Conservation (phyloP, 2,113 vertebrate species). For the Eurypyga helias region DNA sequence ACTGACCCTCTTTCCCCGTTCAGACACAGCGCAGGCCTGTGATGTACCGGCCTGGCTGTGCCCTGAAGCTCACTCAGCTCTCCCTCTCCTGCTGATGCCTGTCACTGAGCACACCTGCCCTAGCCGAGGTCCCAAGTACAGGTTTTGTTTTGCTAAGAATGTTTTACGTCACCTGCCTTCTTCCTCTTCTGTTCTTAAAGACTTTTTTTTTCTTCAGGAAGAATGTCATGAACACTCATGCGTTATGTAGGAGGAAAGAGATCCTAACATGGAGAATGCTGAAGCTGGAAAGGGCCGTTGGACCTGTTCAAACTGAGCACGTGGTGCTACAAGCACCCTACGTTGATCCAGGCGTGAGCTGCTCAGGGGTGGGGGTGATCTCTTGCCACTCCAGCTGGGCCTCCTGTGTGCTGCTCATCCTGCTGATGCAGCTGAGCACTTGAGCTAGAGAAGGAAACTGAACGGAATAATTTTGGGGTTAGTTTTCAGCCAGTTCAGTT, state of each 20-base stretch:
- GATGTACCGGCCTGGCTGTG: neutral
- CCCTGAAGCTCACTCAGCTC: neutral
- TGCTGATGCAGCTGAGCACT: neutral
- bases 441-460: neutral
- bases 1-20: neutral
- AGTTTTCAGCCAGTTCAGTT: neutral
- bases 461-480: neutral
- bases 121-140: neutral
- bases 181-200: neutral
- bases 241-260: neutral
- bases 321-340: neutral
- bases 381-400: fast-evolving
- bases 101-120: neutral
- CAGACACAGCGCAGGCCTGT: neutral
- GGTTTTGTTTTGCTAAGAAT: neutral
- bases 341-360: neutral
- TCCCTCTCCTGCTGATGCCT: neutral
- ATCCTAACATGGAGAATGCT: neutral
- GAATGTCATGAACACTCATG: neutral
- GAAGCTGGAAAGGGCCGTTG: neutral
- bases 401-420: neutral
- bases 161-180: neutral
- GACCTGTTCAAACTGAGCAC: neutral
- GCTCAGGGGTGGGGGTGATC: neutral
- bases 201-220: neutral